Base-by-base conservation (phyloP, 92 coral and sea anemone species). In the Bergia sp. region DNA sequence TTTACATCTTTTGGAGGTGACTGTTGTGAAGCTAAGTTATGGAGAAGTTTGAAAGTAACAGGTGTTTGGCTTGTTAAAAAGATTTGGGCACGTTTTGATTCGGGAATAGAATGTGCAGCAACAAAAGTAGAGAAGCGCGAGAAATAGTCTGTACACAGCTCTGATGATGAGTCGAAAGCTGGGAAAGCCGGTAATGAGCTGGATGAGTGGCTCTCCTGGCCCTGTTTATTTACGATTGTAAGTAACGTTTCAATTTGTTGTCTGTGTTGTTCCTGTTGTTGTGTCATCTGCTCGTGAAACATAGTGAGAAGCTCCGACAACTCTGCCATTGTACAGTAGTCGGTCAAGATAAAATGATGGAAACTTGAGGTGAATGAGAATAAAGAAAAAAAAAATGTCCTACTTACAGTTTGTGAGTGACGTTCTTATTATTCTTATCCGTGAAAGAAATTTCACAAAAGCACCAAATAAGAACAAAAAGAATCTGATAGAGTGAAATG, bases 231-330 rank as follows among this genome's bases (percentile, higher is more conserved):
- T 67, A 67, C 74, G 74, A 67, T 67, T 67, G 74, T 67, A 67
- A 67, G 74, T 67, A 67, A 67, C 74, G 74, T 5, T 67, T 67
- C 74, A 67, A 67, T 67, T 11, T 67, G 74, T 67, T 67, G 74
- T 67, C 74, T 67, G 74, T 67, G 74, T 67, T 67, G 74, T 67
- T 67, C 74, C 21, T 67, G 74, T 67, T 67, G 74, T 67, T 67
- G 74, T 67, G 74, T n/a, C 74, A 67, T 67, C 74, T 67, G 74
- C 74, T 67, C 74, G 74, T 20, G 74, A 67, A 67, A 67, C 74
- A 67, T 67, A 67, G 74, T 67, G 74, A 67, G 74, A 67, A 67
- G 74, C 74, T 67, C 74, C 74, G 74, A 67, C 74, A 67, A 67
- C 74, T 67, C 74, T 67, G 74, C 74, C 74, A 67, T 67, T 67